Conservation (phyloP, 2,113 vertebrate genomes). For the Ginglymostoma cirratum region DNA sequence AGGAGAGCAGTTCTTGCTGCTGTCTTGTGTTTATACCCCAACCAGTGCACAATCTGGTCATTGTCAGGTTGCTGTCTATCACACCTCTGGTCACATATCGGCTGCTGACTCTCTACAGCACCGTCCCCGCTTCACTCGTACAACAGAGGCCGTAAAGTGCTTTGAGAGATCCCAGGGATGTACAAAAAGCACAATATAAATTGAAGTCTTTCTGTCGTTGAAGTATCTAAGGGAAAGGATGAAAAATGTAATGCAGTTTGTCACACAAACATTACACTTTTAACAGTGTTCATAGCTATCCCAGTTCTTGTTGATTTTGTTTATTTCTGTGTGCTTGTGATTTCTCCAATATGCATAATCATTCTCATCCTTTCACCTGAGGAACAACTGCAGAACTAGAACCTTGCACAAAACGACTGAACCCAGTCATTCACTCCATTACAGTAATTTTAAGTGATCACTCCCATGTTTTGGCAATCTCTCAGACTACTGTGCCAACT, state of each 20-base stretch:
- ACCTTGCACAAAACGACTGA: not conserved
- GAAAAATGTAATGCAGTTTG: not conserved
- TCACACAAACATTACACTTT: not conserved
- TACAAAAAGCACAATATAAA: not conserved
- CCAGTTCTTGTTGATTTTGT: not conserved
- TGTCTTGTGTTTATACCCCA: not conserved
- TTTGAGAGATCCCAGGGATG: not conserved
- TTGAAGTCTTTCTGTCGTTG: not conserved
- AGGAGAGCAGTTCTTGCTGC: not conserved
- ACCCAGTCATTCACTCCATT: not conserved
- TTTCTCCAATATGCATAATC: not conserved
- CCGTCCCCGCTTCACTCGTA: not conserved
- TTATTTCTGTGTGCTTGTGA: not conserved
- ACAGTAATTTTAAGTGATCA: not conserved
- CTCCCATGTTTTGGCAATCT: not conserved
- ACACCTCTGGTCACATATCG: not conserved
- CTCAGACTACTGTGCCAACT: not conserved
- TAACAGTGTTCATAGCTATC: not conserved
- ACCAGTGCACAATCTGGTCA: not conserved
- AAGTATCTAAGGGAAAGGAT: not conserved
- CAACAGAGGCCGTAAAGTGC: not conserved
- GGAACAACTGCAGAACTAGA: too few relatives aligned
- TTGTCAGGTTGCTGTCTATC: not conserved
- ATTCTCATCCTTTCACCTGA: not conserved
- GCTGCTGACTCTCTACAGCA: not conserved